Base-by-base conservation (phyloP, 2,797 vertebrate genomes). In the Tokudaia tokunoshimensis region DNA sequence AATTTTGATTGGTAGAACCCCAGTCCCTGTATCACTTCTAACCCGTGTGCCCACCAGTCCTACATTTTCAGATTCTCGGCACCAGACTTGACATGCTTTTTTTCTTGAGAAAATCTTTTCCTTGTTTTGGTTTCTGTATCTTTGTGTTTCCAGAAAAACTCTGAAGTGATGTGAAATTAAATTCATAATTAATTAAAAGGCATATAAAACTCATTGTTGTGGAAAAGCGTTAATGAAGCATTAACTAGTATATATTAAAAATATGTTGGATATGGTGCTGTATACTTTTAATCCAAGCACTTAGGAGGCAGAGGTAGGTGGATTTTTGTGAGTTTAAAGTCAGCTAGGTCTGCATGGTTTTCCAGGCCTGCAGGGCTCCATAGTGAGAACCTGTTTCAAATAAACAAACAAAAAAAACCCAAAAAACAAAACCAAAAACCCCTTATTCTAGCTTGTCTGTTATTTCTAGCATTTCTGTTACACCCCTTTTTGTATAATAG, bases 61-160 rank as follows among this genome's bases (percentile, higher is more conserved):
- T 89, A 1, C 91, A 72, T 76, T 96, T 96, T 96, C 55, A 89
- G 44, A 17, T 70, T 1, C 5, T 17, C 31, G 20, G 13, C 31
- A 96, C 47, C 70, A 89, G 79, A 88, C 65, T 94, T 12, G 59
- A 0, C 26, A 17, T 90, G 47, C 14, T 89, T 94, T 96, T 95
- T 52, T 91, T 94, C 37, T 87, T 70, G 82, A 94, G 61, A 82
- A 1, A n/a, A 6, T 74, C 57, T 6, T 6, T 5, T 86, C 6
- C 47, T 96, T 15, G 20, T 93, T 79, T 57, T 95, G 9, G 4
- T 79, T 94, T 96, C 52, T 96, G 0, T 88, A 88, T 94, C 93
- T 95, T 63, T 50, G 1, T 50, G 44, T 82, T 94, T 94, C 5
- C 34, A 86, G 63, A 87, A 44, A 92, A 76, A 91, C 2, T 65